phyloP scores from a whole-genome alignment of 1,140 invertebrate species.

The Drosophila fuyamai region DNA sequence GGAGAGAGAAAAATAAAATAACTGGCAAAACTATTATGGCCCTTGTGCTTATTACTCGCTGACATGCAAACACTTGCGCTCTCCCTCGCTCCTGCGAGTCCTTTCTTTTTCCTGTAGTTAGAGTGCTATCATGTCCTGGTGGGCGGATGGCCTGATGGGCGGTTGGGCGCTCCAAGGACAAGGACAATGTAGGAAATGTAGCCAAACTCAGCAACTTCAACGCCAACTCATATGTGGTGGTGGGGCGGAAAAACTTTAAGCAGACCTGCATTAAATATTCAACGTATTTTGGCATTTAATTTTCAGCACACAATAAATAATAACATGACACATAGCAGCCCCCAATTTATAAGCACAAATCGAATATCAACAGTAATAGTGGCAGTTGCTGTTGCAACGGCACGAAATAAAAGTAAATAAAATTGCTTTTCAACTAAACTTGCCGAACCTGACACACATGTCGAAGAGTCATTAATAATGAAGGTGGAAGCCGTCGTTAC shows the following conservation, averaged over 20 bases:
- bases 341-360: conserved; percentile 68
- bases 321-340: conserved; percentile 72
- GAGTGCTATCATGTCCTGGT: conserved; percentile 47
- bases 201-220: conserved; percentile 31
- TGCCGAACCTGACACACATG: conserved; percentile 80
- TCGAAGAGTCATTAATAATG: conserved; percentile 81
- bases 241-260: conserved; percentile 49
- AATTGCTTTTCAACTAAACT: conserved; percentile 82
- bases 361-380: conserved; percentile 41
- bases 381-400: conserved; percentile 5
- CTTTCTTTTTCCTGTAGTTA: conserved; percentile 26
- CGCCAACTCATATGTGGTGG: conserved; percentile 42
- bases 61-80: conserved; percentile 78
- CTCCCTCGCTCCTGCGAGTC: conserved; percentile 28
- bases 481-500: conserved; percentile 52
- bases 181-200: conserved; percentile 65
- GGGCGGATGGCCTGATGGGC: not conserved
- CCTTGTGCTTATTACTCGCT: conserved; percentile 82
- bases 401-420: conserved; percentile 73
- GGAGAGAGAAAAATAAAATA: conserved; percentile 56
- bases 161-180: conserved; percentile 63
- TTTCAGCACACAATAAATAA: conserved; percentile 79
- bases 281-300: conserved; percentile 82
- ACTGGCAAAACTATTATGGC: conserved; percentile 82
- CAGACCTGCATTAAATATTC: conserved; percentile 67